Base-by-base conservation (phyloP, 2,888 invertebrate species). In the Sphaerophoria taeniata region DNA sequence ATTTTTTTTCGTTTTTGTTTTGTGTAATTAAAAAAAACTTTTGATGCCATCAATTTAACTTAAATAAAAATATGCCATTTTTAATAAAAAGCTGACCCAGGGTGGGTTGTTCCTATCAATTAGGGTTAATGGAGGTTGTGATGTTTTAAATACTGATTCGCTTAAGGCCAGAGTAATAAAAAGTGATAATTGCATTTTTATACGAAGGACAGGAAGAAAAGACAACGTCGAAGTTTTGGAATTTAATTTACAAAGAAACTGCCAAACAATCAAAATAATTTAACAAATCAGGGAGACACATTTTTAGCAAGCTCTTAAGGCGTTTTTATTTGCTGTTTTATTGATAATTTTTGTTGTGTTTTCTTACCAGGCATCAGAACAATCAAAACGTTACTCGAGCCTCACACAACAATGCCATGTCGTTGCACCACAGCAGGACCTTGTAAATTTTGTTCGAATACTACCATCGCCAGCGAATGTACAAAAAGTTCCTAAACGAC, bases 381-480 rank as follows among this genome's bases (percentile, higher is more conserved):
- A 97, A 90, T 94, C 95, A 34, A 95, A 96, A 87, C 95, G 98
- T 84, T 98, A 98, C 93, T 97, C 96, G 90, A 95, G 94, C 12
- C 93, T 98, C 61, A 94, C 96, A 87, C 94, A 95, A 65, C 96
- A 97, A 89, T 96, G 97, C 87, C 95, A 95, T 80, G 94, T 95
- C 0, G 95, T 98, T 92, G 97, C 89, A 16, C 90, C 91, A 4
- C 89, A 89, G 60, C 92, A 92, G 89, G 92, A 92, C 87, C 88
- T 92, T 85, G 95, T 95, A 33, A 96, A 96, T 89, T 94, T 98
- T 88, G 96, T 97, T 61, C 94, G 97, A 75, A 93, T 94, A 43
- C 92, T 95, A 89, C 95, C 96, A 16, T 89, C 93, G 87, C 91
- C 91, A 91, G 91, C 91, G 92, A 89, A 92, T 91, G 85, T 93